Conservation (phyloP, 2,888 invertebrate genomes). For the Lapara coniferarum region DNA sequence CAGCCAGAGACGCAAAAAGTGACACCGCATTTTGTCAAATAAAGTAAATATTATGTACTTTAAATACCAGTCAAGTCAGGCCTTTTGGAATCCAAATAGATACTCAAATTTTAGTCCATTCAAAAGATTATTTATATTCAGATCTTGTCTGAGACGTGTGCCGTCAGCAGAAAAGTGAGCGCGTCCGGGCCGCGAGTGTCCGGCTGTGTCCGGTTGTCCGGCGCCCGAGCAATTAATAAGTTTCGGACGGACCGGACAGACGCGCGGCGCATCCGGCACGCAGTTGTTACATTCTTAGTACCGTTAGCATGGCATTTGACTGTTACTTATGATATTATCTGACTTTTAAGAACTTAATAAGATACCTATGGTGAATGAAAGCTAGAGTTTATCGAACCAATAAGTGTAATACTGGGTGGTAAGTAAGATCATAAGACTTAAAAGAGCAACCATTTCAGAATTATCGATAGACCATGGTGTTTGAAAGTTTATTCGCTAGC, state of each 20-base stretch:
- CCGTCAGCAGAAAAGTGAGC: background rate
- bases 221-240: slow-evolving; percentile 76
- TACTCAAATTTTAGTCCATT: background rate
- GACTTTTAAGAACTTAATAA: no score
- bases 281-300: slow-evolving; percentile 57
- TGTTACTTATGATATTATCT: background rate
- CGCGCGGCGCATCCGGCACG: slow-evolving; percentile 66
- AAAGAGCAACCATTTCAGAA: no score
- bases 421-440: no score
- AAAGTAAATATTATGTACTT: no score
- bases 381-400: no score
- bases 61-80: no score
- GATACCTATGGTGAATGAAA: no score
- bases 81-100: no score
- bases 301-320: slow-evolving; percentile 40
- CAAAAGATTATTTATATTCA: background rate
- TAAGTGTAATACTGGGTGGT: no score
- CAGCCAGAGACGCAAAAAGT: no score
- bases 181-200: background rate
- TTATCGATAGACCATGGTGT: background rate
- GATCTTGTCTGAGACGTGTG: background rate
- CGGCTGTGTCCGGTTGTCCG: slow-evolving; percentile 42
- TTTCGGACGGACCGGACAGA: slow-evolving; percentile 54
- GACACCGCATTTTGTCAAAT: no score
- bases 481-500: background rate